Percentiles rank a stretch among this genome's conserved stretches.
Conservation (phyloP, 2,113 vertebrate genomes). For the Thermophis baileyi region DNA sequence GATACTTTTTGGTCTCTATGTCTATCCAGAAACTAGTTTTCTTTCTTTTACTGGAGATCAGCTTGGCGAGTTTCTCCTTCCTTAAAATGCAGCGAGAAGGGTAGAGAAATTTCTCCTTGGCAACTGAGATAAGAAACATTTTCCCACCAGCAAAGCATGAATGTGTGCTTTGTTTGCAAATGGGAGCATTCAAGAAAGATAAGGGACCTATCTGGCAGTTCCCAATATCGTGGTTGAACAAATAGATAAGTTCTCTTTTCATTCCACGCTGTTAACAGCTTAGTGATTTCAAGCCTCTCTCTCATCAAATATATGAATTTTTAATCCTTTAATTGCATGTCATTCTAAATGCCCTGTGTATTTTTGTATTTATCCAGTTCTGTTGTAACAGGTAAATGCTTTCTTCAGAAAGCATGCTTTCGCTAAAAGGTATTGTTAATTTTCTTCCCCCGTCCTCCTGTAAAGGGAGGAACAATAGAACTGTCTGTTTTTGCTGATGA, state of each 20-base stretch:
- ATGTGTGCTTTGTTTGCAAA: neutral
- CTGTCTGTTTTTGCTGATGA: fast-evolving
- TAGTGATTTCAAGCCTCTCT: conserved; percentile 28
- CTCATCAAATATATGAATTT: conserved; percentile 46
- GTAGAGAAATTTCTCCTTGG: neutral
- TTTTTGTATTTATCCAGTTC: conserved; percentile 42
- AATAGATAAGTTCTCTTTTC: conserved; percentile 41
- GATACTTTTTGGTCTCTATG: neutral
- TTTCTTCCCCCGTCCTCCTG: neutral
- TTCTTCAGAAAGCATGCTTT: neutral
- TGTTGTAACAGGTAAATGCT: conserved; percentile 33
- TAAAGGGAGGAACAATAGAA: neutral
- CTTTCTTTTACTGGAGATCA: neutral
- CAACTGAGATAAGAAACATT: neutral
- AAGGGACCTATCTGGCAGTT: conserved; percentile 21
- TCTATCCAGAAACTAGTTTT: neutral
- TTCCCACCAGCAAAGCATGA: neutral
- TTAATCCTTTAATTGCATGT: conserved; percentile 51
- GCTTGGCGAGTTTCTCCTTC: neutral
- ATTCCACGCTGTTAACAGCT: conserved; percentile 25
- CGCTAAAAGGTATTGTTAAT: neutral
- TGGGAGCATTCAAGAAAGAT: conserved; percentile 11
- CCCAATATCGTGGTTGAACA: conserved; percentile 13
- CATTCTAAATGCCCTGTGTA: conserved; percentile 30
- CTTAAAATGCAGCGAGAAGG: neutral